Percentiles rank a stretch among this genome's conserved stretches.
Conservation (phyloP, 1,140 invertebrate species). For the Drosophila asahinai region DNA sequence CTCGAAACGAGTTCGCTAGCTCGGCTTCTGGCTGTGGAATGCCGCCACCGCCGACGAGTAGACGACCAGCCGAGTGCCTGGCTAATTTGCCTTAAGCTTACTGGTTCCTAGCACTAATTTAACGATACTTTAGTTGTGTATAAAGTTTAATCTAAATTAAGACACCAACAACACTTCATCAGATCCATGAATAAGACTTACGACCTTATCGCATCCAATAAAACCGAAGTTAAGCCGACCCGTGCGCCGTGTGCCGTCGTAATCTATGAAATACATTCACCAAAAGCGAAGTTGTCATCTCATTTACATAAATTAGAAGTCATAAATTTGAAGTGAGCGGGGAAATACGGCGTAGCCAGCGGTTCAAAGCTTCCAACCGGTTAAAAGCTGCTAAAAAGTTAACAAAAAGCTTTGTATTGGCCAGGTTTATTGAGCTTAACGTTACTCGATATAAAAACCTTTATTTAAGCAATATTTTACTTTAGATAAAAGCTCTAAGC, state of each 20-base stretch:
- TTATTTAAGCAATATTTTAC: too few species aligned
- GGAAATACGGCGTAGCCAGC: constrained; percentile 32
- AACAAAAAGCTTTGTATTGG: background rate
- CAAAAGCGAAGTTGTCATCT: constrained; percentile 72
- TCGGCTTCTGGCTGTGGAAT: constrained; percentile 41
- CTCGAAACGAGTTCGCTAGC: constrained; percentile 37
- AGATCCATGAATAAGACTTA: constrained; percentile 52
- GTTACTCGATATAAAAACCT: background rate
- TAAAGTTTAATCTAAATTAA: constrained; percentile 64
- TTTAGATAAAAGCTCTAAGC: background rate
- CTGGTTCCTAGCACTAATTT: constrained; percentile 71
- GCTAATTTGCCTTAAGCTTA: constrained; percentile 77
- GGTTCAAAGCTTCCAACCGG: constrained; percentile 10
- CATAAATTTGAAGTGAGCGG: constrained; percentile 72
- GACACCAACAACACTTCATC: constrained; percentile 42
- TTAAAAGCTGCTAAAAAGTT: constrained; percentile 2
- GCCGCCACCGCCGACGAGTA: constrained; percentile 21
- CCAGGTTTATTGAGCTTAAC: background rate
- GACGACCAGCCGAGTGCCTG: constrained; percentile 62
- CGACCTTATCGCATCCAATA: constrained; percentile 56
- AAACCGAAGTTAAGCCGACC: constrained; percentile 35
- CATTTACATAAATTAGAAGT: constrained; percentile 80
- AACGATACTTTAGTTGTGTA: constrained; percentile 63
- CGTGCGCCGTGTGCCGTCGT: constrained; percentile 39
- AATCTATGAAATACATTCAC: constrained; percentile 67